Percentiles rank a stretch among this genome's conserved stretches.
Evolutionary conservation across 2,888 invertebrate species (phyloP).

Genomic region (Dione vanillae): DNA sequence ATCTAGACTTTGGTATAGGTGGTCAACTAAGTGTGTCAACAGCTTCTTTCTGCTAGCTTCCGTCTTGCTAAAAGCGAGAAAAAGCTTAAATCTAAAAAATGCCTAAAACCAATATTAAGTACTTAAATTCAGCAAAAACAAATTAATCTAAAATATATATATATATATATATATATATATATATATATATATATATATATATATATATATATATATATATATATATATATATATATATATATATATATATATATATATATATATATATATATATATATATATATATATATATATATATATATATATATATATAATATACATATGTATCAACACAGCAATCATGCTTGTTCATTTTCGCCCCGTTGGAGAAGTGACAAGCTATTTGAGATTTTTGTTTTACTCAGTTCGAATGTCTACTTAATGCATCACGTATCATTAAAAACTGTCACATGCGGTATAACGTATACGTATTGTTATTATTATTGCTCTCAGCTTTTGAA

Average conservation of each 20-base stretch:
- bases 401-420: constrained; percentile 6
- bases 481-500: background rate
- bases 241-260: too few species aligned
- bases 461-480: background rate
- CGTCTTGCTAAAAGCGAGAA: background rate
- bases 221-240: too few species aligned
- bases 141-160: too few species aligned
- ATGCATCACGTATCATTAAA: constrained; percentile 10
- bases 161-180: too few species aligned
- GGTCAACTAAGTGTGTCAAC: background rate
- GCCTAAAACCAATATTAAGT: too few species aligned
- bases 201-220: too few species aligned
- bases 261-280: too few species aligned
- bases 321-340: constrained; percentile 18
- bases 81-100: too few species aligned
- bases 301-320: constrained; percentile 1
- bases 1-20: background rate
- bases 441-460: constrained; percentile 6
- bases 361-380: constrained; percentile 25
- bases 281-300: too few species aligned
- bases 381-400: constrained; percentile 19
- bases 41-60: background rate
- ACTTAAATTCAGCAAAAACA: too few species aligned
- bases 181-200: too few species aligned
- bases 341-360: constrained; percentile 27